phyloP scores from a whole-genome alignment of 1,140 invertebrate species.

The silkworm (Bombyx mori) region DNA sequence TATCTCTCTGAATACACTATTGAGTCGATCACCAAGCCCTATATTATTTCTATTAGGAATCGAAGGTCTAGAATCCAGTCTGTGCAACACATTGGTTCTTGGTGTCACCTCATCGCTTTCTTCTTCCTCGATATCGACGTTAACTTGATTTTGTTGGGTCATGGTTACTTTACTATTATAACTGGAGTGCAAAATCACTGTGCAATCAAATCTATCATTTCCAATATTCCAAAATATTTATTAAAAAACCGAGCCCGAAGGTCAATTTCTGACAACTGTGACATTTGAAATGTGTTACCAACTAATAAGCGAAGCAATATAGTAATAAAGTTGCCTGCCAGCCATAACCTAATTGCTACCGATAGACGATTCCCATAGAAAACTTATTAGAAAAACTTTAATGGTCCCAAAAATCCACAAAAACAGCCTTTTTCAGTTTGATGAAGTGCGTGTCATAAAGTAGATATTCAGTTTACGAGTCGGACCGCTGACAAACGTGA shows the following conservation, averaged over 20 bases:
- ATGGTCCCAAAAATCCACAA: too few species aligned
- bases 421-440: too few species aligned
- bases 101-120: slow-evolving; percentile 31
- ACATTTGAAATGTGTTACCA: too few species aligned
- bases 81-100: slow-evolving; percentile 37
- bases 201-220: too few species aligned
- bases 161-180: slow-evolving; percentile 19
- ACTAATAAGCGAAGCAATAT: too few species aligned
- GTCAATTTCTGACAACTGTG: slow-evolving; percentile 18
- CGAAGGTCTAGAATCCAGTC: slow-evolving; percentile 45
- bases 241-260: slow-evolving; percentile 23
- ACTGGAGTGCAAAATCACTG: too few species aligned
- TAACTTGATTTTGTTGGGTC: slow-evolving; percentile 56
- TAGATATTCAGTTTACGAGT: too few species aligned
- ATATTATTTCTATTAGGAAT: slow-evolving; percentile 41
- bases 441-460: too few species aligned
- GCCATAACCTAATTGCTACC: too few species aligned
- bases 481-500: too few species aligned
- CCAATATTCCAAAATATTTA: slow-evolving; percentile 39
- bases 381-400: not conserved
- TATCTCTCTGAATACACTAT: slow-evolving; percentile 61
- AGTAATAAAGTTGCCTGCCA: too few species aligned
- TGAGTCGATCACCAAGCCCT: slow-evolving; percentile 55
- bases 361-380: too few species aligned
- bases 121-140: slow-evolving; percentile 54